Conservation (phyloP, 2,888 invertebrate species). For the Germaria angustata region DNA sequence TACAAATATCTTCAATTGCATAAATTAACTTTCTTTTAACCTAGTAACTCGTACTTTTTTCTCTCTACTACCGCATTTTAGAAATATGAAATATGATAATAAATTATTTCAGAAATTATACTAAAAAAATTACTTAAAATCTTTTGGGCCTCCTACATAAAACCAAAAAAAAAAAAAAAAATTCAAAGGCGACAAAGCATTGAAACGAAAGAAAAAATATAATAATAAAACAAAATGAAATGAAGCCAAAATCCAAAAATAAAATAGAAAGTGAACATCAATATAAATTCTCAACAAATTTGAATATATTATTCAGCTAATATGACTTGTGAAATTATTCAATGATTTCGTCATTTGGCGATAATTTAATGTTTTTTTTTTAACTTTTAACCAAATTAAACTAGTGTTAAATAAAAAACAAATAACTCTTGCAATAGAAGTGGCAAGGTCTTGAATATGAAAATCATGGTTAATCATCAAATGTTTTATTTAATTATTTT, state of each 20-base stretch:
- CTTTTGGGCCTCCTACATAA: slow-evolving; percentile 21
- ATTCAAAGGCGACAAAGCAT: slow-evolving; percentile 9
- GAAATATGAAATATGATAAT: neutral
- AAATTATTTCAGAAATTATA: neutral
- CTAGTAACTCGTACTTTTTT: neutral
- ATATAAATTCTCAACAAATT: slow-evolving; percentile 56
- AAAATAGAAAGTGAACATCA: slow-evolving; percentile 60
- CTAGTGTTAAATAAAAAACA: neutral
- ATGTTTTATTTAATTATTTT: slow-evolving; percentile 40
- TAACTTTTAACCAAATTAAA: neutral
- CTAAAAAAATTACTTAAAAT: neutral
- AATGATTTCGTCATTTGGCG: neutral
- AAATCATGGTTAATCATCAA: slow-evolving; percentile 40
- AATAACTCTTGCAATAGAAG: neutral
- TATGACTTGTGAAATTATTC: neutral
- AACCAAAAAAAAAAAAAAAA: neutral
- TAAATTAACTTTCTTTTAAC: slow-evolving; percentile 60
- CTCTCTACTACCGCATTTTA: neutral
- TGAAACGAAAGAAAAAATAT: neutral
- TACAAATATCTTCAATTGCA: slow-evolving; percentile 34
- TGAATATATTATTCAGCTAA: slow-evolving; percentile 28
- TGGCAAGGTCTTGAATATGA: neutral
- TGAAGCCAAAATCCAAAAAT: neutral
- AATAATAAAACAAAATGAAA: neutral
- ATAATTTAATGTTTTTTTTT: neutral